Percentiles rank a stretch among this genome's conserved stretches.
These are phyloP conservation scores for Ailurus styani DNA, from an alignment of 2,113 vertebrate genomes.

Conservation along the genomic window DNA sequence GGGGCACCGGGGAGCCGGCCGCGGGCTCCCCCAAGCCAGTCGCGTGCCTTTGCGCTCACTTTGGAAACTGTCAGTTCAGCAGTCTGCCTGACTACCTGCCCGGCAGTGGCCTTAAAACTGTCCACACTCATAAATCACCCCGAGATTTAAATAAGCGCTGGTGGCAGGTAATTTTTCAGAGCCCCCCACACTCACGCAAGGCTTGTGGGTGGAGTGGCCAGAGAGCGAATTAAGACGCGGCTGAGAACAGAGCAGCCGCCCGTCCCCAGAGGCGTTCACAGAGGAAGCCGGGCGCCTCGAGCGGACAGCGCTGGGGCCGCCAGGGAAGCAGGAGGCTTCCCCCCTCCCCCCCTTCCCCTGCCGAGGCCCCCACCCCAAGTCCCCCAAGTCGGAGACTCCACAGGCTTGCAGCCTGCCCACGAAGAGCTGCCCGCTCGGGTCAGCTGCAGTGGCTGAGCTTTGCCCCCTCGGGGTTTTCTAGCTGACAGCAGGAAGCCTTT, in stretches of 20 bases:
- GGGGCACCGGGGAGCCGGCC: background rate
- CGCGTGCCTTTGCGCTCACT: constrained; percentile 78
- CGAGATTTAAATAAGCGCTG: constrained; percentile 83
- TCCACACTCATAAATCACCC: constrained; percentile 85
- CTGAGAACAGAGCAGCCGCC: background rate
- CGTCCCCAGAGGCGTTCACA: background rate
- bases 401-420: background rate
- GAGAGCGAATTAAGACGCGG: constrained; percentile 28
- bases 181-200: constrained; percentile 67
- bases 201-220: background rate
- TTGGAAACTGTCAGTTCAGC: constrained; percentile 84
- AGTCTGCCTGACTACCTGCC: constrained; percentile 81
- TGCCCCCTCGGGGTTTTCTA: background rate
- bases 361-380: background rate
- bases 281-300: background rate
- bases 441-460: fast-evolving
- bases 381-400: background rate
- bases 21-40: background rate
- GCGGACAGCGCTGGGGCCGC: background rate
- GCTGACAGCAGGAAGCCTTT: background rate
- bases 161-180: constrained; percentile 86
- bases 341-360: background rate
- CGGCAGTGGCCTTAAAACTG: constrained; percentile 84
- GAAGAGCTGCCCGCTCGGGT: fast-evolving
- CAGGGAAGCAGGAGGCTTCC: background rate